These are phyloP conservation scores for Bombus superbus DNA, from an alignment of 1,140 invertebrate genomes.

Conservation along the genomic window DNA sequence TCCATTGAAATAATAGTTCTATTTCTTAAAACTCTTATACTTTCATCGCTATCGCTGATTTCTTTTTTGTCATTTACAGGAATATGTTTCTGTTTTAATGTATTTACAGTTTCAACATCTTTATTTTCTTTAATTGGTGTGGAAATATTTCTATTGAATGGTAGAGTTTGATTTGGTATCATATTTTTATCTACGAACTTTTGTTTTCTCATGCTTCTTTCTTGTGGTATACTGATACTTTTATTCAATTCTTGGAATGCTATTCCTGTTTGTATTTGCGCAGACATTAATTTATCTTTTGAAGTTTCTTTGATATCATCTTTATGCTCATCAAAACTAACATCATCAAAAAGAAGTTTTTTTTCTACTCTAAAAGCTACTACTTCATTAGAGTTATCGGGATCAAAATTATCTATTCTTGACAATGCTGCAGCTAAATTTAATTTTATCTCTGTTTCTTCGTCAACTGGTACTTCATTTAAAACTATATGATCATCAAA, in stretches of 20 bases:
- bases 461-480: conserved; percentile 59
- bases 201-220: conserved; percentile 7
- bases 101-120: background rate
- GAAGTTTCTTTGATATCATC: background rate
- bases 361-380: conserved; percentile 51
- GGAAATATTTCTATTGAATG: background rate
- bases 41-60: background rate
- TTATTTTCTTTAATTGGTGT: background rate
- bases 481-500: conserved; percentile 61
- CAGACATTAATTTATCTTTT: background rate
- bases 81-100: background rate
- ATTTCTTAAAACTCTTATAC: conserved; percentile 54
- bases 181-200: background rate
- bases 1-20: conserved; percentile 39
- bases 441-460: conserved; percentile 50
- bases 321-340: conserved; percentile 32
- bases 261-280: background rate
- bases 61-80: background rate
- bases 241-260: background rate
- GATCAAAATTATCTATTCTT: conserved; percentile 65
- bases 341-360: conserved; percentile 70
- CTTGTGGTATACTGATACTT: background rate
- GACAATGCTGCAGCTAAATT: conserved; percentile 58
- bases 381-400: conserved; percentile 31
- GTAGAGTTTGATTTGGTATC: background rate